These are phyloP conservation scores for Craseonycteris thonglongyai DNA, from an alignment of 2,113 vertebrate species.

Conservation along the genomic window DNA sequence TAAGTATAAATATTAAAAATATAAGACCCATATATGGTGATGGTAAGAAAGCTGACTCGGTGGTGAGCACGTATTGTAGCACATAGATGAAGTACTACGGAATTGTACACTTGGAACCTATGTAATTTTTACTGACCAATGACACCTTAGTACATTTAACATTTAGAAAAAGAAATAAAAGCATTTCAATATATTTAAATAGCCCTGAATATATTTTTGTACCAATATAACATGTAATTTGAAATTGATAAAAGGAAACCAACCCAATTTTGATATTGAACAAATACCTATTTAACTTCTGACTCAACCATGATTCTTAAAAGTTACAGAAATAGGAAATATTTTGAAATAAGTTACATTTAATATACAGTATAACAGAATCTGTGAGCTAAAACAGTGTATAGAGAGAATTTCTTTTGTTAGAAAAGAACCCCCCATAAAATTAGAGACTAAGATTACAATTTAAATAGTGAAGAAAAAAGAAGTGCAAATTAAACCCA, in stretches of 20 bases:
- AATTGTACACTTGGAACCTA: too few relatives aligned
- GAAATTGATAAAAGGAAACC: neutral
- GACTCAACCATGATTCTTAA: neutral
- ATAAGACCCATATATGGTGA: neutral
- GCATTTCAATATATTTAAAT: neutral
- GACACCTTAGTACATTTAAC: too few relatives aligned
- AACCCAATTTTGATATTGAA: neutral
- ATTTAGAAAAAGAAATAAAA: too few relatives aligned
- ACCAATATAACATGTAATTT: neutral
- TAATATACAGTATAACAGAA: neutral
- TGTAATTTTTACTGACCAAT: too few relatives aligned
- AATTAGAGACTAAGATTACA: neutral
- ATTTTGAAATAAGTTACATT: neutral
- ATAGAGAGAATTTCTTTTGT: neutral
- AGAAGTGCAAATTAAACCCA: neutral
- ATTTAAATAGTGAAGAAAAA: neutral
- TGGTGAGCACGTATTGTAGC: too few relatives aligned
- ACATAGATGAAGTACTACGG: too few relatives aligned
- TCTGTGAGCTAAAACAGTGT: neutral
- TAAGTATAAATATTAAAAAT: neutral
- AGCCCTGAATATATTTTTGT: neutral
- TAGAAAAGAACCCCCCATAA: neutral
- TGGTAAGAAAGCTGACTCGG: too few relatives aligned
- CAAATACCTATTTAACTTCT: neutral
- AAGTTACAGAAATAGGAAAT: neutral